A percentile compares a stretch with the other conserved stretches of the same genome.
Conservation (phyloP, 2,113 vertebrate genomes). For the Hypocryptadius cinnamomeus region DNA sequence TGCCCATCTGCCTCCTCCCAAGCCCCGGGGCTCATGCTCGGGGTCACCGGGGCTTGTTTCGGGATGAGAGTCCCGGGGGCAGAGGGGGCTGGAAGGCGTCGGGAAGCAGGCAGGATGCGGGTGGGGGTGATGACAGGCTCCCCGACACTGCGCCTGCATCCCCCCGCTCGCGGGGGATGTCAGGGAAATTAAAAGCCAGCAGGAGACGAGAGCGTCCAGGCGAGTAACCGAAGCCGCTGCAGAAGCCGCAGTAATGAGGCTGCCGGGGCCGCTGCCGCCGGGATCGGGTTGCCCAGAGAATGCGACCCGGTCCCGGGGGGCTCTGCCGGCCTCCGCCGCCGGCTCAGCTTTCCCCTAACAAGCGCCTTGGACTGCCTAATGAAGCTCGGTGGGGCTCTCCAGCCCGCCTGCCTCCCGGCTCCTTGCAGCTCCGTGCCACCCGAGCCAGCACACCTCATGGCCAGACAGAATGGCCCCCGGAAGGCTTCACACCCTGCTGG, state of each 20-base stretch:
- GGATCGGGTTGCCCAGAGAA: conserved; percentile 54
- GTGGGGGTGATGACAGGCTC: neutral
- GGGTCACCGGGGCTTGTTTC: neutral
- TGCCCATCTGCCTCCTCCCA: neutral
- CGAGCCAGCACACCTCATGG: neutral
- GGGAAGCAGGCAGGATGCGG: neutral
- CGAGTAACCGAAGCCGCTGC: conserved; percentile 15
- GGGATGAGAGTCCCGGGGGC: neutral
- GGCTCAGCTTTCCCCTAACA: conserved; percentile 57
- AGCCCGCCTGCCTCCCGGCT: neutral
- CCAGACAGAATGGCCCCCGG: rapidly evolving
- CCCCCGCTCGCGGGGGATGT: neutral
- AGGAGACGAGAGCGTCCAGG: neutral
- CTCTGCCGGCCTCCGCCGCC: neutral
- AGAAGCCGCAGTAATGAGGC: conserved; percentile 20
- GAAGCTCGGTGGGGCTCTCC: conserved; percentile 2
- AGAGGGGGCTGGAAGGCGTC: neutral
- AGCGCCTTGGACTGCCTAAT: conserved; percentile 21
- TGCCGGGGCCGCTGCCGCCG: neutral
- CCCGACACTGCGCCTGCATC: neutral
- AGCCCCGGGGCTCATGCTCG: neutral
- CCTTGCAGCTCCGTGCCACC: neutral
- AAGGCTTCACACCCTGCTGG: neutral
- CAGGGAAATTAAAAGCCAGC: conserved; percentile 22
- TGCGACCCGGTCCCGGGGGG: neutral